Conservation (phyloP, 2,797 vertebrate species). For the Apogon hyalosoma region DNA sequence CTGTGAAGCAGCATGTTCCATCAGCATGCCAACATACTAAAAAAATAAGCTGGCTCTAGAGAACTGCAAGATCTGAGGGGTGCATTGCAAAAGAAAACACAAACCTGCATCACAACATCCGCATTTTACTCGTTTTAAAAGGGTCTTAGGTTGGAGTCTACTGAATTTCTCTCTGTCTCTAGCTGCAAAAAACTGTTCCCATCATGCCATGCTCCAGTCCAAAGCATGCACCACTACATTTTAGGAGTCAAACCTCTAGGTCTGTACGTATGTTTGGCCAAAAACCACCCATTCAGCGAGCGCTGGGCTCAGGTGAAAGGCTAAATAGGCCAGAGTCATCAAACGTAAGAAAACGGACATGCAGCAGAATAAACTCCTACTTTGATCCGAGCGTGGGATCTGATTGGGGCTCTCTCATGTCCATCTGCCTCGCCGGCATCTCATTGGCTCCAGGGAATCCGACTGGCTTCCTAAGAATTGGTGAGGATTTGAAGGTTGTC, state of each 20-base stretch:
- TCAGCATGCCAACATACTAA: slow-evolving; percentile 73
- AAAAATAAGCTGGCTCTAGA: slow-evolving; percentile 55
- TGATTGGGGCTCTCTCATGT: slow-evolving; percentile 89
- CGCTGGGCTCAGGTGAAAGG: slow-evolving; percentile 58
- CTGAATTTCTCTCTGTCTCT: slow-evolving; percentile 27
- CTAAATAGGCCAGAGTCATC: slow-evolving; percentile 67
- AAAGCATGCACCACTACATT: slow-evolving; percentile 82
- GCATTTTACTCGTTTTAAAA: slow-evolving; percentile 42
- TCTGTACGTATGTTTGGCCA: slow-evolving; percentile 31
- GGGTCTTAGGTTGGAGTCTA: slow-evolving; percentile 29
- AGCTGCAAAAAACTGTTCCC: slow-evolving; percentile 52
- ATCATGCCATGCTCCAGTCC: slow-evolving; percentile 87
- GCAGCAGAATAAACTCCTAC: slow-evolving; percentile 88
- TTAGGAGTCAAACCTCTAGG: slow-evolving; percentile 38
- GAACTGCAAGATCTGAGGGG: slow-evolving; percentile 47
- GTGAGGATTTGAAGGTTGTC: slow-evolving; percentile 85
- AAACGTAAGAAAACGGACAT: slow-evolving; percentile 82
- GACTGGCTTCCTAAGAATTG: slow-evolving; percentile 86
- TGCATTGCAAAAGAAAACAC: slow-evolving; percentile 63
- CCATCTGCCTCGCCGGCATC: slow-evolving; percentile 88
- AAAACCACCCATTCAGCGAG: slow-evolving; percentile 61
- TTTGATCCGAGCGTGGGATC: slow-evolving; percentile 90
- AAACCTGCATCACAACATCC: slow-evolving; percentile 62
- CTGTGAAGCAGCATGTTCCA: slow-evolving; percentile 55
- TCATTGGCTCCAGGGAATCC: slow-evolving; percentile 89